Conservation (phyloP, 1,140 invertebrate species). For the Pseudomyrmex cubaensis region DNA sequence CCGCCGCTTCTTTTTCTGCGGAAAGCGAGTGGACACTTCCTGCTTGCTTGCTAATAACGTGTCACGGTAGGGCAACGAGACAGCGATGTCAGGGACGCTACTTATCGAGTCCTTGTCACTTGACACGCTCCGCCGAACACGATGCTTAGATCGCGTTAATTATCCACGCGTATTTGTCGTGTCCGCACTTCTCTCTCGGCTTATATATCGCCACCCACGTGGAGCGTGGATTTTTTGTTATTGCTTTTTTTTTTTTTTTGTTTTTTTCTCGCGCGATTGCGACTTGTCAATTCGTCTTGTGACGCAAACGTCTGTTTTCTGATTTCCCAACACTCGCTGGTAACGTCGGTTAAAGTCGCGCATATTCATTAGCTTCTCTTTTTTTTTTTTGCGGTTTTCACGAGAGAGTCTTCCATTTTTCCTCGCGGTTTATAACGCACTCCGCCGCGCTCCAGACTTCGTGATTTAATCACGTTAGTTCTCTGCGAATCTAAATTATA, state of each 20-base stretch:
- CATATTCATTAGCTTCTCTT: conserved; percentile 9
- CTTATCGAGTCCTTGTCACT: conserved; percentile 69
- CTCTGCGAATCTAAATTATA: conserved; percentile 25
- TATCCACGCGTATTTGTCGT: conserved; percentile 73
- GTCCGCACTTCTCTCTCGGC: conserved; percentile 26
- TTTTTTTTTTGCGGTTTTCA: not conserved
- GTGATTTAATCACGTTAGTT: conserved; percentile 7
- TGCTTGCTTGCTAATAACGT: conserved; percentile 29
- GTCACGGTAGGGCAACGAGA: conserved; percentile 69
- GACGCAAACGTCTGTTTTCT: conserved; percentile 22
- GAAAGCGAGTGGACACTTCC: conserved; percentile 2
- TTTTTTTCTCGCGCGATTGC: not conserved
- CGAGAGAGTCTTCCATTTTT: conserved; percentile 20
- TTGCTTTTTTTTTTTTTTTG: conserved; percentile 6
- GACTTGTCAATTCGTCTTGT: conserved; percentile 6
- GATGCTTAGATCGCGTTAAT: conserved; percentile 78
- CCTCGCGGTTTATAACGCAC: conserved; percentile 1
- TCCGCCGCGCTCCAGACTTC: not conserved
- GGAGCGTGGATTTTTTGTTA: conserved; percentile 19
- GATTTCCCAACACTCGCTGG: not conserved
- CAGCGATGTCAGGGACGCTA: conserved; percentile 63
- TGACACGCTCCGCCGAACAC: conserved; percentile 68
- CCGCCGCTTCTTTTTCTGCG: not conserved
- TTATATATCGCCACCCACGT: conserved; percentile 57
- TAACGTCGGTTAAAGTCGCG: conserved; percentile 27